phyloP scores from a whole-genome alignment of 1,140 invertebrate genomes.

The Aphelinus certus region DNA sequence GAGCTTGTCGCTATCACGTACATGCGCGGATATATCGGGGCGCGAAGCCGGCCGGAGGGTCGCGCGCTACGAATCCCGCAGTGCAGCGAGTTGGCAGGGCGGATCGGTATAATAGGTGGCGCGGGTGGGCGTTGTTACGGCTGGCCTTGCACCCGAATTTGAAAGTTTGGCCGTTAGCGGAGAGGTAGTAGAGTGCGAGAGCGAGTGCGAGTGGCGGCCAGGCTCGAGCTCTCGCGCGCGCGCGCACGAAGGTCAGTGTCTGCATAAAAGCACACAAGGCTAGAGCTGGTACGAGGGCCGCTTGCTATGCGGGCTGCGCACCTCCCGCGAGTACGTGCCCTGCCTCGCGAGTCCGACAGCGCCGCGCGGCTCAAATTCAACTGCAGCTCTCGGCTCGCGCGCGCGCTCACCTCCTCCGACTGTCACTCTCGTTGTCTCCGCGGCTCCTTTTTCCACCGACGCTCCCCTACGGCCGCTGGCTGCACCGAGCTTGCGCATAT shows the following conservation, averaged over 20 bases:
- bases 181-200: conserved; percentile 16
- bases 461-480: too few species aligned
- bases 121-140: conserved; percentile 49
- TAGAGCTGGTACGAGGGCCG: conserved; percentile 52
- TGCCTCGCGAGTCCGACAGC: conserved; percentile 57
- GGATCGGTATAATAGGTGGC: not conserved
- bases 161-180: conserved; percentile 63
- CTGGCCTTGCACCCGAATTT: conserved; percentile 64
- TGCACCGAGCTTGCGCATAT: too few species aligned
- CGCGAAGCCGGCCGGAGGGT: not conserved
- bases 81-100: not conserved
- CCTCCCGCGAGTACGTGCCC: conserved; percentile 61
- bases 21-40: not conserved
- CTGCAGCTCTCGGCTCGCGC: conserved; percentile 54
- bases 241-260: conserved; percentile 65
- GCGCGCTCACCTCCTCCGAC: too few species aligned
- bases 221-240: conserved; percentile 39
- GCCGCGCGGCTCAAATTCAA: conserved; percentile 61
- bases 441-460: too few species aligned
- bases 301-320: conserved; percentile 65
- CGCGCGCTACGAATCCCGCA: not conserved
- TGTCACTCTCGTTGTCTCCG: too few species aligned
- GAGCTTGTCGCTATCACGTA: conserved; percentile 6
- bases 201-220: conserved; percentile 1
- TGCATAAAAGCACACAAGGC: conserved; percentile 63